phyloP scores from a whole-genome alignment of 2,888 invertebrate species.

The Vanessa cardui region DNA sequence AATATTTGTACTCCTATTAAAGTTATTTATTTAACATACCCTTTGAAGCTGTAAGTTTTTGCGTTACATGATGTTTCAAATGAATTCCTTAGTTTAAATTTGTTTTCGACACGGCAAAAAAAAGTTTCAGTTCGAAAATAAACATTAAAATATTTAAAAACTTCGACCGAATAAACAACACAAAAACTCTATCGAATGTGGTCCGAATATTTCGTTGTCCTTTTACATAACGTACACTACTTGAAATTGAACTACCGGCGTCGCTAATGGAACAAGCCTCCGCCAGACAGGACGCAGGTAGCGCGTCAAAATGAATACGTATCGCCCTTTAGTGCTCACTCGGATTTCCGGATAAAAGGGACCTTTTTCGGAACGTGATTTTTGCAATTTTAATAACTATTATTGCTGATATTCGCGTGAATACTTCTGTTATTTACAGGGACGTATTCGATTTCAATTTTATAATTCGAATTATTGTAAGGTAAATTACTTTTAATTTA shows the following conservation, averaged over 20 bases:
- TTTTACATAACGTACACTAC: constrained; percentile 27
- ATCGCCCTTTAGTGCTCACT: constrained; percentile 27
- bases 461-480: too few relatives aligned
- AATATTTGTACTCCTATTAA: too few relatives aligned
- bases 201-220: constrained; percentile 25
- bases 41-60: too few relatives aligned
- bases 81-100: too few relatives aligned
- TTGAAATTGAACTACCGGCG: constrained; percentile 34
- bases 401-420: neutral
- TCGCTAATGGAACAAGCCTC: constrained; percentile 32
- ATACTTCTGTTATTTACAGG: too few relatives aligned
- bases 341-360: constrained; percentile 31
- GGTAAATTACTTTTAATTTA: too few relatives aligned
- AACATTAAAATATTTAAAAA: neutral
- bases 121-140: too few relatives aligned
- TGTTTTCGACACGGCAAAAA: too few relatives aligned
- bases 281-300: constrained; percentile 29
- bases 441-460: too few relatives aligned
- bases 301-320: constrained; percentile 36
- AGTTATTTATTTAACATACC: too few relatives aligned
- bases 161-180: neutral
- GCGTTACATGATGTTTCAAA: too few relatives aligned
- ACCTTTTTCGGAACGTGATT: constrained; percentile 9
- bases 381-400: constrained; percentile 5
- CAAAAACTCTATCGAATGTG: constrained; percentile 24